Conservation (phyloP, 2,888 invertebrate genomes). For the Eretmocerus hayati region DNA sequence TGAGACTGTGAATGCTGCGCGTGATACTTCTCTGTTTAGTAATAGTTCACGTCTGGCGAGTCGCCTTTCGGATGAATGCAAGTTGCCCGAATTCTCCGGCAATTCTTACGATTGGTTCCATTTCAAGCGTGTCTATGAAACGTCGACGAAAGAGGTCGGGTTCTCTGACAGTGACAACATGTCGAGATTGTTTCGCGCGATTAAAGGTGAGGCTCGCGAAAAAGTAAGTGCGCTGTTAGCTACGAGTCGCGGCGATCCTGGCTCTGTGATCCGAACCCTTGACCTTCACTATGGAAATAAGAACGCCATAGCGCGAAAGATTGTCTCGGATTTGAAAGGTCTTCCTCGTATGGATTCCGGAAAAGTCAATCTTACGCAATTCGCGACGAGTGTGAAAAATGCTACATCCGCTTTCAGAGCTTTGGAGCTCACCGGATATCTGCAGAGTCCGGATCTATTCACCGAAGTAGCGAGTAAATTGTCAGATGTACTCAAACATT, state of each 20-base stretch:
- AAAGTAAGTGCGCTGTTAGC: not conserved
- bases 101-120: not conserved
- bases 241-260: not conserved
- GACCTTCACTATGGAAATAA: not conserved
- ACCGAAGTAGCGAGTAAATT: no score
- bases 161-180: not conserved
- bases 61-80: no score
- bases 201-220: constrained; percentile 1
- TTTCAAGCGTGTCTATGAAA: not conserved
- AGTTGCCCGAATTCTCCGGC: not conserved
- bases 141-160: not conserved
- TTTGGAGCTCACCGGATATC: not conserved
- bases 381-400: not conserved
- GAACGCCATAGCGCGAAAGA: not conserved
- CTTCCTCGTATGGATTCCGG: not conserved
- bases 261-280: not conserved
- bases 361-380: not conserved
- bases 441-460: no score
- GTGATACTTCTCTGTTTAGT: no score
- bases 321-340: not conserved
- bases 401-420: not conserved
- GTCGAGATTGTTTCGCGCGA: not conserved
- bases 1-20: no score
- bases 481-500: no score
- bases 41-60: no score